Evolutionary conservation across 2,113 vertebrate genomes (phyloP).

Genomic region (Pygathrix nemaeus): DNA sequence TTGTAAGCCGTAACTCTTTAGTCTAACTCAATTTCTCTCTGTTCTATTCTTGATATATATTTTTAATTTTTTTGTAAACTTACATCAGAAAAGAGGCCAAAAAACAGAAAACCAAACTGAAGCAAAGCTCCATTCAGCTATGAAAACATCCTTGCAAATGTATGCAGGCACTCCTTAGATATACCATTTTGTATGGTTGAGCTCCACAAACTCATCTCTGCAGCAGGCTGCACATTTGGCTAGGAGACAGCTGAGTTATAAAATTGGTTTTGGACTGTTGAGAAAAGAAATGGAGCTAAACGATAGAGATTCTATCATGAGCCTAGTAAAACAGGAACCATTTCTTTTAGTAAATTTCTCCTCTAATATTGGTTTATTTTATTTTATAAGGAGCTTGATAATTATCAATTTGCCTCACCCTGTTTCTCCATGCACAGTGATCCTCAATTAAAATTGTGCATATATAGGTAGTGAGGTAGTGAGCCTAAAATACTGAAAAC

Average conservation of each 20-base stretch:
- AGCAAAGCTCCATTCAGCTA: constrained; percentile 44
- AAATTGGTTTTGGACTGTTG: constrained; percentile 72
- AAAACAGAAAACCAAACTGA: not conserved
- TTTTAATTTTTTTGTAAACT: constrained; percentile 32
- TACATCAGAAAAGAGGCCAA: not conserved
- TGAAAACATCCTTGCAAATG: constrained; percentile 33
- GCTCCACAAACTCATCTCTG: constrained; percentile 39
- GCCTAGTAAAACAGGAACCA: constrained; percentile 30
- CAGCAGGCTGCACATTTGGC: constrained; percentile 57
- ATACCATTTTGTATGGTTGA: constrained; percentile 35
- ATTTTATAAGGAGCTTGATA: not conserved
- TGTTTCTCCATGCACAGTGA: not conserved
- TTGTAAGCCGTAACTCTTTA: not conserved
- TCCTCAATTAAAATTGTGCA: not conserved
- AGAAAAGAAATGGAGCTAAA: constrained; percentile 68
- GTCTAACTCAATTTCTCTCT: not conserved
- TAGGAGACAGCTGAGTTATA: constrained; percentile 64
- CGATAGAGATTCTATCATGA: constrained; percentile 47
- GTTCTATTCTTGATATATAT: constrained; percentile 35
- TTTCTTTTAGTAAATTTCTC: constrained; percentile 11
- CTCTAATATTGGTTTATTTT: not conserved
- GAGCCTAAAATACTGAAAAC: not conserved
- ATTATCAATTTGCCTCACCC: not conserved
- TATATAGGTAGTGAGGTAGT: too few species aligned
- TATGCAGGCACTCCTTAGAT: not conserved